Conservation (phyloP, 2,888 invertebrate species). For the Chirona hameri region DNA sequence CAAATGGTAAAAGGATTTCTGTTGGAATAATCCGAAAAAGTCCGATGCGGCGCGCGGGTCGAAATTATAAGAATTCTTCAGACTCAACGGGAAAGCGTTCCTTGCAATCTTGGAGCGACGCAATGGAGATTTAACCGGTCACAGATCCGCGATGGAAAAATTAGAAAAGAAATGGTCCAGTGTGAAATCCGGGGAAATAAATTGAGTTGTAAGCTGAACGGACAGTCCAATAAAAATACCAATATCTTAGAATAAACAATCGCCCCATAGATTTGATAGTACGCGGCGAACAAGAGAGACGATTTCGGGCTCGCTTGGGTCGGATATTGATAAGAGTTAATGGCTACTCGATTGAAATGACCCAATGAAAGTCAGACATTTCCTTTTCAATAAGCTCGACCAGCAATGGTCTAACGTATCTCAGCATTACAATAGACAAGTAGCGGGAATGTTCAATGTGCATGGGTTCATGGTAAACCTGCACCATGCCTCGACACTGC, state of each 20-base stretch:
- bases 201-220: constrained; percentile 26
- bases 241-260: constrained; percentile 27
- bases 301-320: no score
- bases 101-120: neutral
- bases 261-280: constrained; percentile 7
- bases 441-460: neutral
- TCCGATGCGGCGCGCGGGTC: neutral
- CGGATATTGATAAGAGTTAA: neutral
- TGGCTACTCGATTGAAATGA: neutral
- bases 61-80: neutral
- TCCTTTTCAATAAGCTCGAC: neutral
- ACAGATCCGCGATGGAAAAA: neutral
- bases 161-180: neutral
- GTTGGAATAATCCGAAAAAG: constrained; percentile 1
- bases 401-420: neutral
- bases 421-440: neutral
- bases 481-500: no score
- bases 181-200: constrained; percentile 8
- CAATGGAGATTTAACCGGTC: constrained; percentile 23
- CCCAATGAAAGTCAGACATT: neutral
- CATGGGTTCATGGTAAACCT: no score
- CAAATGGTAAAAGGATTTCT: constrained; percentile 26
- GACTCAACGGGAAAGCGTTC: neutral
- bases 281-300: neutral
- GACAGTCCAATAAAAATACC: constrained; percentile 22